Evolutionary conservation across 1,140 invertebrate species (phyloP), one percentile per base, ranked within the genome.

Genomic region (Caenorhabditis tropicalis): DNA sequence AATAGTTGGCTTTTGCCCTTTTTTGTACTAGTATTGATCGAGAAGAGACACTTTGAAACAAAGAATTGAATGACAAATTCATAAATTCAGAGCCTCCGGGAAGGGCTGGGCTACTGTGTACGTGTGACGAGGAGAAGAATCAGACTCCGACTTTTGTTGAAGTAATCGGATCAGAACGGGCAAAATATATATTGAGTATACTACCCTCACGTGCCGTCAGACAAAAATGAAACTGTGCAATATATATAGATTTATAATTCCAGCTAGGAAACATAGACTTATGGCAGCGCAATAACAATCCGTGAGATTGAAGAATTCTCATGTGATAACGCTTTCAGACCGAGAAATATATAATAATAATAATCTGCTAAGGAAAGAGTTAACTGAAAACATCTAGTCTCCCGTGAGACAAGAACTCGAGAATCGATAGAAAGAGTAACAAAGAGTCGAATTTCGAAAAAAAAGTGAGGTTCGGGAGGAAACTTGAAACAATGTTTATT

Each of bases 111-210:
- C 58, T 74, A 74, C 65, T 74, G 65, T 74, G 33, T 46, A n/a
- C n/a, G n/a, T n/a, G n/a, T n/a, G n/a, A n/a, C n/a, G 58, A 58
- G 6, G 31, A 51, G 48, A 36, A 74, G 65, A 36, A 43, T 74
- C 65, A 74, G 65, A 74, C 65, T 74, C 27, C 65, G 65, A 74
- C 65, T 74, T 74, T 74, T 74, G 65, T 74, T 31, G 36, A 74
- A 43, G 21, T 74, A 74, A 74, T 74, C 65, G 65, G 65, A 39
- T 74, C 65, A 74, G 65, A 74, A 74, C 65, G 65, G 65, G n/a
- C n/a, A 39, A 65, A 43, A 24, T 74, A 39, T 21, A 43, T 16
- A 36, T 33, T 33, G 29, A 65, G 58, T 74, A 21, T 39, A 43
- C 65, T 10, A 24, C 36, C 21, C 6, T 43, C 65, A 43, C 65